phyloP scores from a whole-genome alignment of 2,797 vertebrate genomes.

The Microctenopoma stevenorrisi region DNA sequence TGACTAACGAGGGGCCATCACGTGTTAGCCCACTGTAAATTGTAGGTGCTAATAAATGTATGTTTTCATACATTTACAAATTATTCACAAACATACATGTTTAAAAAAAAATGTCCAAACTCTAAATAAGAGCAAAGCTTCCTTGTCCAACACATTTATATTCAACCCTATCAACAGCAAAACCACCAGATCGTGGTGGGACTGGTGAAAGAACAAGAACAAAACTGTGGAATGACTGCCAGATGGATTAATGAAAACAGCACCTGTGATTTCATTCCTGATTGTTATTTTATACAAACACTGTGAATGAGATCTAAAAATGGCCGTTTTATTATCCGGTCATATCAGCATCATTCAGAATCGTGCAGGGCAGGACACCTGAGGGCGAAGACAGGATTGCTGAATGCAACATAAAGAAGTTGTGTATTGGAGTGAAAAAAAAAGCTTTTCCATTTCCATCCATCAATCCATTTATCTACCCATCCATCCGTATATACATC shows the following conservation, averaged over 20 bases:
- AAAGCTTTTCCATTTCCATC: not conserved
- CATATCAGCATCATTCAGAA: constrained; percentile 1
- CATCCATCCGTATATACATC: no score
- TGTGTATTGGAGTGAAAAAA: no score
- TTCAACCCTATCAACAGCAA: not conserved
- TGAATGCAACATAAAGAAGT: not conserved
- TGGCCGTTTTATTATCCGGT: not conserved
- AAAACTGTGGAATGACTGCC: constrained; percentile 12
- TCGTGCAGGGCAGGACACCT: not conserved
- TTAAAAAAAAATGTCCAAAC: no score
- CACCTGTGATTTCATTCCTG: constrained; percentile 23
- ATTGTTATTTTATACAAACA: constrained; percentile 1
- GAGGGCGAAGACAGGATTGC: not conserved
- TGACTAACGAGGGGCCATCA: no score
- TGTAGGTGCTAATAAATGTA: no score
- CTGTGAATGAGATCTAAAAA: constrained; percentile 21
- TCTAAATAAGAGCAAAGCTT: not conserved
- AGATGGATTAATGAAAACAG: constrained; percentile 20
- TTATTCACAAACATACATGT: no score
- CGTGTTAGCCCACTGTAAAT: no score
- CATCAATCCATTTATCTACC: no score
- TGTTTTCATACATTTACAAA: no score
- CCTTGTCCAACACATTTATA: not conserved
- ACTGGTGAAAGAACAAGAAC: constrained; percentile 2
- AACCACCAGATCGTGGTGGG: constrained; percentile 11